These are phyloP conservation scores for Cantharis lateralis DNA, from an alignment of 2,888 invertebrate species.

Conservation along the genomic window DNA sequence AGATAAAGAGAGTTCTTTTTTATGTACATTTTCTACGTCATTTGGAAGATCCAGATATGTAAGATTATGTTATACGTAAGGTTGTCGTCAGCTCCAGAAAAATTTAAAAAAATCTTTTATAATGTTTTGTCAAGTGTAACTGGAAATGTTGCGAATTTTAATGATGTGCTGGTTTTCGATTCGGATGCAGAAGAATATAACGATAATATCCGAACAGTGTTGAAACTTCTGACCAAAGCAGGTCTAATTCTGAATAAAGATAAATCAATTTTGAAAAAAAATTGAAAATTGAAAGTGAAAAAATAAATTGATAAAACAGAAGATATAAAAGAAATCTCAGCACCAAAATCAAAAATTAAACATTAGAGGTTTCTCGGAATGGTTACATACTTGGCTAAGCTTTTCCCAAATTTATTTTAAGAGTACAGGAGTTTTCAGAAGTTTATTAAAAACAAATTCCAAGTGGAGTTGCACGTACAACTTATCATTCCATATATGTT, in stretches of 20 bases:
- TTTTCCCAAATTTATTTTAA: neutral
- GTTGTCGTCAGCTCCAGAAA: slow-evolving; percentile 25
- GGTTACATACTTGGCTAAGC: neutral
- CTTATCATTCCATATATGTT: too few relatives aligned
- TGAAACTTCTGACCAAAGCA: slow-evolving; percentile 24
- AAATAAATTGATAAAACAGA: too few relatives aligned
- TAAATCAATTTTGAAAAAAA: too few relatives aligned
- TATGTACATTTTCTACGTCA: slow-evolving; percentile 35
- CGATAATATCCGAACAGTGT: slow-evolving; percentile 27
- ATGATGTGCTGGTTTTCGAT: slow-evolving; percentile 35
- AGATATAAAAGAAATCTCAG: slow-evolving; percentile 31
- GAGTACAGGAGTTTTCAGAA: too few relatives aligned
- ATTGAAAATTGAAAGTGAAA: too few relatives aligned
- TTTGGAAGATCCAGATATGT: slow-evolving; percentile 36
- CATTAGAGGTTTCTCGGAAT: slow-evolving; percentile 28
- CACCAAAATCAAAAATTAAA: slow-evolving; percentile 14
- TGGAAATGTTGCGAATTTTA: slow-evolving; percentile 37
- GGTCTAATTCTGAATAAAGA: slow-evolving; percentile 28
- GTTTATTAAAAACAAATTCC: too few relatives aligned
- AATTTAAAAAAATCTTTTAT: slow-evolving; percentile 20
- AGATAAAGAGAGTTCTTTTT: slow-evolving; percentile 28
- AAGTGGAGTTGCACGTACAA: too few relatives aligned
- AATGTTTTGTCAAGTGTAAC: too few relatives aligned
- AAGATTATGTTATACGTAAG: slow-evolving; percentile 39
- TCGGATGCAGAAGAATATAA: slow-evolving; percentile 35